Conservation (phyloP, 1,140 invertebrate species). For the Aphis gossypii region DNA sequence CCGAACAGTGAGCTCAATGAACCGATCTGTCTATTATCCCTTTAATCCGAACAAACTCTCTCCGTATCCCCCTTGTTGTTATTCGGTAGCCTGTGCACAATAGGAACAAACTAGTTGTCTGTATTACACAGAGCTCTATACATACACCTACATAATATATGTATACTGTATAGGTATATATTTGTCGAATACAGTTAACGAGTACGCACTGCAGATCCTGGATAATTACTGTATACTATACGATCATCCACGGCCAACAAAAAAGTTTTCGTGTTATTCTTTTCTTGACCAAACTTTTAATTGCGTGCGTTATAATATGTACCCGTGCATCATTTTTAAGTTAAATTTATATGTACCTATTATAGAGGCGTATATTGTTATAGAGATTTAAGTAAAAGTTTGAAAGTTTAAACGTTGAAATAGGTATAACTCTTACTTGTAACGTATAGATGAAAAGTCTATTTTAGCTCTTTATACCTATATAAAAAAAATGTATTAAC, state of each 20-base stretch:
- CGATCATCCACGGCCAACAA: not conserved
- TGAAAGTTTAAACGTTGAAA: not conserved
- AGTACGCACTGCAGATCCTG: not conserved
- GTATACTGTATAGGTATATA: conserved; percentile 29
- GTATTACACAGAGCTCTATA: conserved; percentile 35
- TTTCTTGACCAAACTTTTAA: conserved; percentile 1
- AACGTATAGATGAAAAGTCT: not conserved
- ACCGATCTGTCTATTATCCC: conserved; percentile 56
- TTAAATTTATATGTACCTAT: not conserved
- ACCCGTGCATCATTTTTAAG: not conserved
- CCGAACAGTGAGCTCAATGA: conserved; percentile 51
- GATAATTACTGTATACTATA: not conserved
- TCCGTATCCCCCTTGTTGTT: conserved; percentile 49
- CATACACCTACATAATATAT: conserved; percentile 12
- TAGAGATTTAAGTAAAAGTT: not conserved
- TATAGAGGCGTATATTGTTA: not conserved
- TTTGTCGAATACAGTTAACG: conserved; percentile 36
- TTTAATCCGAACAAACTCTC: conserved; percentile 58
- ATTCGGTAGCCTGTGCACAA: conserved; percentile 49
- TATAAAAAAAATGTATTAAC: not conserved
- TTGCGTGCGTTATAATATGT: not conserved
- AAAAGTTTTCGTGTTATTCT: conserved; percentile 6
- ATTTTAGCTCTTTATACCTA: not conserved
- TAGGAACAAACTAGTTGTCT: conserved; percentile 47
- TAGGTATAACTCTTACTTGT: not conserved